Percentiles rank a stretch among this genome's conserved stretches.
Evolutionary conservation across 2,113 vertebrate genomes (phyloP).

Genomic region (Chamaetylas fuelleborni): DNA sequence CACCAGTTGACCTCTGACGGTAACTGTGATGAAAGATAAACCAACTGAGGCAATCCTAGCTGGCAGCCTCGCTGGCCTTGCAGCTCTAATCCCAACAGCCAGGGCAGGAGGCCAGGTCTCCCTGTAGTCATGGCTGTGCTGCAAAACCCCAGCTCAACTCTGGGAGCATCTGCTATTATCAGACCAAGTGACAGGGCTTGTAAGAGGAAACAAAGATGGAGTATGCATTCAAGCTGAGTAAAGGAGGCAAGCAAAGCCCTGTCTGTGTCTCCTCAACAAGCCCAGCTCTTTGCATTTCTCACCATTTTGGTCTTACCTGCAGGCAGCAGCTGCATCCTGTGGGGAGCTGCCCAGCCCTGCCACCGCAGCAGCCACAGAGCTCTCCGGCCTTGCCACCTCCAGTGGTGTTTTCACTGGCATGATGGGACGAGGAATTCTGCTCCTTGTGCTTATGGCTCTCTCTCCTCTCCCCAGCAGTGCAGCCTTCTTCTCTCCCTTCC

Average conservation of each 20-base stretch:
- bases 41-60: background rate
- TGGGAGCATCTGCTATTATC: background rate
- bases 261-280: background rate
- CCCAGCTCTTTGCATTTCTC: background rate
- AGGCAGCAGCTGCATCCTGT: constrained; percentile 53
- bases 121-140: background rate
- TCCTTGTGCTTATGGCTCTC: constrained; percentile 67
- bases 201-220: background rate
- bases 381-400: background rate
- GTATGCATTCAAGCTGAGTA: background rate
- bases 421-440: constrained; percentile 88
- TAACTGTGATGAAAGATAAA: background rate
- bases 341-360: constrained; percentile 33
- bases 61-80: background rate
- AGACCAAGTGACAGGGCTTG: background rate
- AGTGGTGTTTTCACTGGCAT: constrained; percentile 63
- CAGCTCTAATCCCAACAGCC: background rate
- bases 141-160: background rate
- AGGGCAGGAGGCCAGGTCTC: background rate
- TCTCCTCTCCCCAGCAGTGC: constrained; percentile 63
- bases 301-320: constrained; percentile 69
- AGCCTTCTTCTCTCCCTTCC: constrained; percentile 64
- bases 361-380: background rate
- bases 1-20: background rate
- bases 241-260: background rate